Evolutionary conservation across 2,113 vertebrate genomes (phyloP), one percentile per base, ranked within the genome.

Genomic region (Sterrhoptilus dennistouni): DNA sequence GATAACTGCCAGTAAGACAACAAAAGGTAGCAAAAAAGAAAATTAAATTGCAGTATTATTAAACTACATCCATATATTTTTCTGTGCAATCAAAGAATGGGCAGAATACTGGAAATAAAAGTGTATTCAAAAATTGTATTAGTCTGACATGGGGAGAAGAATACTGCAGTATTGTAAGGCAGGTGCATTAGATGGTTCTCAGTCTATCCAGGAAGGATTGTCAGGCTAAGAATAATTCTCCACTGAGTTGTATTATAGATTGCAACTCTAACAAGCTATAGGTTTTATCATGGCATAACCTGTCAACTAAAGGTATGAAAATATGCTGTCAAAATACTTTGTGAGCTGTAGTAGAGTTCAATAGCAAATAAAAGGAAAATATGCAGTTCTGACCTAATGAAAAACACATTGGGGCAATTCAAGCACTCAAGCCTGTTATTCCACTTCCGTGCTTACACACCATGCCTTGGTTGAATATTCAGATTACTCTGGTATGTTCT

Each of bases 341-440:
- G 64, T 65, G 72, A 83, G 14, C 53, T 82, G 49, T 29, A 74
- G 57, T 7, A 85, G 24, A 81, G 60, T 77, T 91, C 52, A 65
- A 85, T 2, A 77, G 35, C 81, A 95, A 93, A 83, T 52, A 89
- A 47, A 95, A 75, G 44, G 74, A 63, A 97, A 89, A 87, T 74
- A 93, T 61, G 45, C 22, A 77, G 57, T 69, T 69, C 36, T 68
- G 83, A 79, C 50, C 15, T n/a, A 91, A 54, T 35, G 59, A 65
- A 60, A 97, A 97, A 96, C 35, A 91, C 78, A 64, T 29, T 33
- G 72, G 14, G n/a, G 12, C 38, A 90, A 65, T 75, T 65, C 52
- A 96, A 97, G 93, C 77, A 95, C 87, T 97, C 64, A 53, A 35
- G 57, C 28, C 61, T 94, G 59, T 75, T 83, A 87, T 89, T 85